A percentile compares a stretch with the other conserved stretches of the same genome.
phyloP scores from a whole-genome alignment of 1,140 invertebrate species.

The Wiebesia pumilae region DNA sequence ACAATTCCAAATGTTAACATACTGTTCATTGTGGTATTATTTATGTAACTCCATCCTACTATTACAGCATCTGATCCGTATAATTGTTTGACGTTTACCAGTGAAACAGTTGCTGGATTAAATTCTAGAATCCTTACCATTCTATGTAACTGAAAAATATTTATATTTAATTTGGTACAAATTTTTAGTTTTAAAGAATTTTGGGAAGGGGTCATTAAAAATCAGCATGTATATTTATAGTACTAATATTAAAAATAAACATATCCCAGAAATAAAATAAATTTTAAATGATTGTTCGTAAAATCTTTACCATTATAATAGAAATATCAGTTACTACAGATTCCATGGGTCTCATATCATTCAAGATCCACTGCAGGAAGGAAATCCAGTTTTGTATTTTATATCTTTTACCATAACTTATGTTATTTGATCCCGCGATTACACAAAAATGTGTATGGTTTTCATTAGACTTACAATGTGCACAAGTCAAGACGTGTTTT shows the following conservation, averaged over 20 bases:
- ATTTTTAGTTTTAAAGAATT: too few species aligned
- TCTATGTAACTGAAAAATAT: not conserved
- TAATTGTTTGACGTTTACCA: not conserved
- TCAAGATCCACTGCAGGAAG: not conserved
- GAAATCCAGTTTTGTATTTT: not conserved
- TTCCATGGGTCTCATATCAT: not conserved
- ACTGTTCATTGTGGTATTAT: not conserved
- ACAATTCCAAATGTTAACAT: not conserved
- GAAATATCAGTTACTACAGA: conserved; percentile 11
- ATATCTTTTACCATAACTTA: not conserved
- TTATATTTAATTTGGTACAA: too few species aligned
- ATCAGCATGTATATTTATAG: too few species aligned
- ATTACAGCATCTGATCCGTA: not conserved
- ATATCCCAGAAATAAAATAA: too few species aligned
- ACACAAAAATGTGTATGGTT: not conserved
- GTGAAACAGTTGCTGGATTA: not conserved
- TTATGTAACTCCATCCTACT: not conserved
- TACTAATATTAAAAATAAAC: too few species aligned
- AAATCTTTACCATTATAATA: conserved; percentile 13
- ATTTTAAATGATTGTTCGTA: too few species aligned
- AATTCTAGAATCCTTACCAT: not conserved
- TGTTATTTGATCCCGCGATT: not conserved
- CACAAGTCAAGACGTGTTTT: conserved; percentile 12
- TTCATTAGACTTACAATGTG: not conserved
- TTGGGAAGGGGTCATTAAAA: too few species aligned